Conservation (phyloP, 2,888 invertebrate genomes). For the Bruchidius siliquastri region DNA sequence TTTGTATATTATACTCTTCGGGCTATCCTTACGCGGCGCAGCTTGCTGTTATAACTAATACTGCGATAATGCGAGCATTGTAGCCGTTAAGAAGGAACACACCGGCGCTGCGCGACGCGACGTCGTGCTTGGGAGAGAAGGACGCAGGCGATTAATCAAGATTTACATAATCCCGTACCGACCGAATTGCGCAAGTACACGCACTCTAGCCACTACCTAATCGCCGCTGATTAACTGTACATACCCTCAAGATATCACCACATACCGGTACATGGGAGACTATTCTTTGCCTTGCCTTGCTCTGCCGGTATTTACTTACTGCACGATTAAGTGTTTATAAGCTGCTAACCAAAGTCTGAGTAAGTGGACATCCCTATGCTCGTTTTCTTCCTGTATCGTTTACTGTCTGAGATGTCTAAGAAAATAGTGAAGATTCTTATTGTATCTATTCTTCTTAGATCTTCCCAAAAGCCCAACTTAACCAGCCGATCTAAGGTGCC, state of each 20-base stretch:
- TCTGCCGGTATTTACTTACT: not conserved
- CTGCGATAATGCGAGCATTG: not conserved
- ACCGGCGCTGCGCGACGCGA: not conserved
- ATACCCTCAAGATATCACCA: not conserved
- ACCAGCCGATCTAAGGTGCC: too few relatives aligned
- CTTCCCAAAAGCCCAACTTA: too few relatives aligned
- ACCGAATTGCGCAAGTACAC: not conserved
- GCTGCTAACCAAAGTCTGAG: not conserved
- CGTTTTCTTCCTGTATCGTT: not conserved
- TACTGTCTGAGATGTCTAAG: not conserved
- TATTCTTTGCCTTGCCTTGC: not conserved
- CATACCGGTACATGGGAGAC: not conserved
- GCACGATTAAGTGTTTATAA: not conserved
- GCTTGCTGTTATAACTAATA: not conserved
- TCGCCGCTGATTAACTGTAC: not conserved
- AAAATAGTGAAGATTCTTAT: too few relatives aligned
- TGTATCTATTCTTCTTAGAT: too few relatives aligned
- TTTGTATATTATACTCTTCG: not conserved
- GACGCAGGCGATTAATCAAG: slow-evolving; percentile 17
- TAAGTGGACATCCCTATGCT: not conserved
- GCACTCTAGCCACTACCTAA: not conserved
- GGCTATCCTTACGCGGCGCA: not conserved
- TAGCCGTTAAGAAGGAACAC: not conserved
- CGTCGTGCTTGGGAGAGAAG: not conserved
- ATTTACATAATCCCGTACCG: slow-evolving; percentile 17